Conservation (phyloP, 2,797 vertebrate species). For the Acrocephalus scirpaceus region DNA sequence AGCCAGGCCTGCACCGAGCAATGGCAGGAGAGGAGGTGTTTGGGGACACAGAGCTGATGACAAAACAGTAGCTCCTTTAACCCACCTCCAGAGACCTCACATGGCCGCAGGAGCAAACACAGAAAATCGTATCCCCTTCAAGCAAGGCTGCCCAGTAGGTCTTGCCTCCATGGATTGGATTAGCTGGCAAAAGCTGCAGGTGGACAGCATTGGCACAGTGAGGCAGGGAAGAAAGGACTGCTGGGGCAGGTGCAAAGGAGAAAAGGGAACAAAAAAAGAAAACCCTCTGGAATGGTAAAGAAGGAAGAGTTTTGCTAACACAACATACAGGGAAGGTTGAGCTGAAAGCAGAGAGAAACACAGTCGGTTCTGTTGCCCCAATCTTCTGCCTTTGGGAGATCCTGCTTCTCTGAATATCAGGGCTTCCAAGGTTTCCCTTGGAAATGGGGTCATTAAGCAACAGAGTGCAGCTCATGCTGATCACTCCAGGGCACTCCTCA, state of each 20-base stretch:
- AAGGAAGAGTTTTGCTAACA: neutral
- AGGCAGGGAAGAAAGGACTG: neutral
- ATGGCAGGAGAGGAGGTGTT: neutral
- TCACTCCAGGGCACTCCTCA: neutral
- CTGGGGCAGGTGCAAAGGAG: neutral
- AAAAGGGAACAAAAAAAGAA: neutral
- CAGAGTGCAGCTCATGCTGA: neutral
- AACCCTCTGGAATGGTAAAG: neutral
- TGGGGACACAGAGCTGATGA: neutral
- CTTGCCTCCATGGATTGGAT: accelerated
- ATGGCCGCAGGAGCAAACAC: neutral
- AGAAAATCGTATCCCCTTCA: neutral
- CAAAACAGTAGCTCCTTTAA: neutral
- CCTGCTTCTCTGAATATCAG: neutral
- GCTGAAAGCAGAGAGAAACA: neutral
- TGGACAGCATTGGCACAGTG: neutral
- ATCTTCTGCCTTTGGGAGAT: neutral
- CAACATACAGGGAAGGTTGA: accelerated
- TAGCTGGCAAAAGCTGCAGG: neutral
- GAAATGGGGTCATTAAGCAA: constrained; percentile 8
- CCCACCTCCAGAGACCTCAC: neutral
- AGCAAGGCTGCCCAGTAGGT: neutral
- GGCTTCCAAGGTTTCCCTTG: neutral
- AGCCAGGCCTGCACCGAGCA: neutral
- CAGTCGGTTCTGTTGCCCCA: neutral